Evolutionary conservation across 2,888 invertebrate genomes (phyloP), one percentile per base, ranked within the genome.

Genomic region (Achlya flavicornis): DNA sequence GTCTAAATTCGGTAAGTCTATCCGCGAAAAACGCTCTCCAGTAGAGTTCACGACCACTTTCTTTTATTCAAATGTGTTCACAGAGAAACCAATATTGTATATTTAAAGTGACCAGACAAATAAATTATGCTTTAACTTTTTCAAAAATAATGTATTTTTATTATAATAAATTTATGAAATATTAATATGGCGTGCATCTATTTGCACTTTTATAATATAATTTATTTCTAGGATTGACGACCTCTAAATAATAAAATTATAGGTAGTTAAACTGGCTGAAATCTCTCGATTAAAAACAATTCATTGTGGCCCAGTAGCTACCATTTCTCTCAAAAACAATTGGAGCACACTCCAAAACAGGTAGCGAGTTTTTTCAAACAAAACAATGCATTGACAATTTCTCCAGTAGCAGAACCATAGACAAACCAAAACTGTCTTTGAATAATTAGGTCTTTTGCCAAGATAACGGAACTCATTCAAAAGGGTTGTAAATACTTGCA

Each of bases 51-150:
- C 68, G 76, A 76, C 78, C 74, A 80, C 86, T 86, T 87, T 87
- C 86, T 82, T 83, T 85, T 84, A 86, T 85, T 84, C 69, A 84
- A 86, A 85, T 86, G 73, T 68, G 79, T 75, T 67, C 66, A 69
- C 64, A 81, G 85, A 78, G 83, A 87, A 83, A 83, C 79, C 78
- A 78, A 80, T 80, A 79, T 81, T 73, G 73, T 79, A 73, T 67
- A 75, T 79, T 77, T 69, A 74, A 73, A 75, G 68, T 73, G 73
- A 78, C 74, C 76, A 82, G 79, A 83, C 81, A 72, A 74, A 79
- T 80, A 78, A 75, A 79, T 79, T 76, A 77, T 70, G 59, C 64
- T 72, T 72, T 74, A 73, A 62, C 43, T 64, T 64, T 62, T 67
- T 66, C 66, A 67, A 65, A 43, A 66, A 61, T 65, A 41, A 4